A percentile compares a stretch with the other conserved stretches of the same genome.
Evolutionary conservation across 2,797 vertebrate species (phyloP).

Genomic region (Eutrigla gurnardus): DNA sequence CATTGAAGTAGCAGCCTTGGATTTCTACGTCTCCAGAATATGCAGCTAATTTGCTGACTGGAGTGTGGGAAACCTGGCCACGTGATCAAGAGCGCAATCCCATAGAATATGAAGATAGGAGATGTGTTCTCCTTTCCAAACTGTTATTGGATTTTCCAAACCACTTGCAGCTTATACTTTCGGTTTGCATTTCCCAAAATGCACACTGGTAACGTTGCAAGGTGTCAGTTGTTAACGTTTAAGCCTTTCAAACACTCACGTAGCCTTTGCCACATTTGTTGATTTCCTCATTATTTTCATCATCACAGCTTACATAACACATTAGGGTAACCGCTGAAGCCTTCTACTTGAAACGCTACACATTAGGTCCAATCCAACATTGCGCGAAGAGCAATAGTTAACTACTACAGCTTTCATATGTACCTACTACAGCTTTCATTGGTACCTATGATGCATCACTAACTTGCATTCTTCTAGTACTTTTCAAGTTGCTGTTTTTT

Average conservation of each 20-base stretch:
- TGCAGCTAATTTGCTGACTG: background rate
- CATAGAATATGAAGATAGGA: background rate
- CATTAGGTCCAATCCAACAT: background rate
- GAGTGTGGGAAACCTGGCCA: background rate
- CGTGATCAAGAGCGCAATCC: background rate
- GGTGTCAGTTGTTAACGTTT: background rate
- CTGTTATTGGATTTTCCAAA: background rate
- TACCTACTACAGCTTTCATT: too few relatives aligned
- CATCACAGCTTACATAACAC: too few relatives aligned
- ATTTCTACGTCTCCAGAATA: constrained; percentile 1
- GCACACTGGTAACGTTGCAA: background rate
- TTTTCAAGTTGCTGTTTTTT: background rate
- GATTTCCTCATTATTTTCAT: background rate
- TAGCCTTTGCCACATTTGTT: background rate
- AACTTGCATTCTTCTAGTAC: background rate
- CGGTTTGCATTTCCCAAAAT: background rate
- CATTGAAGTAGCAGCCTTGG: background rate
- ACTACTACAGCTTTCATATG: background rate
- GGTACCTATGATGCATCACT: too few relatives aligned
- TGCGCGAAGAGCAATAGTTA: background rate
- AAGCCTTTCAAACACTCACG: too few relatives aligned
- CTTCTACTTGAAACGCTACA: background rate
- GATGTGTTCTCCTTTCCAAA: background rate
- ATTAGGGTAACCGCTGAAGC: background rate
- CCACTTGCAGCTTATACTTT: background rate